Percentiles rank a stretch among this genome's conserved stretches.
phyloP scores from a whole-genome alignment of 2,113 vertebrate species.

The Blennius ocellaris region DNA sequence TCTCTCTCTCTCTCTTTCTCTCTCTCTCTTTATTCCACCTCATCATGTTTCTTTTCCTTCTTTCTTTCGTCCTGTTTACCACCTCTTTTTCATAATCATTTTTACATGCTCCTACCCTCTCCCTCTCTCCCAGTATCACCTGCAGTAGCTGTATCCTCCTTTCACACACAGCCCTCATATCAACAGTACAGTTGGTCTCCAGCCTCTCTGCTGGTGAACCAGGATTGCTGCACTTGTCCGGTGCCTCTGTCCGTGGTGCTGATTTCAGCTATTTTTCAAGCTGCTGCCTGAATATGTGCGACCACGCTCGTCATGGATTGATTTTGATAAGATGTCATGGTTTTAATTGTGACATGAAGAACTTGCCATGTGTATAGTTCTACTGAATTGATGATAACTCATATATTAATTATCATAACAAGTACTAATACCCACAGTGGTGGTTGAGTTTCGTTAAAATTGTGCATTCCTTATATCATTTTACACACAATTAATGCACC shows the following conservation, averaged over 20 bases:
- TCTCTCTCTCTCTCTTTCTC: conserved; percentile 21
- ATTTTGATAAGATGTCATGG: neutral
- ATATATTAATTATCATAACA: neutral
- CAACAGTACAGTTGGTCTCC: neutral
- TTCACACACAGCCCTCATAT: neutral
- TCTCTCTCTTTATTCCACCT: neutral
- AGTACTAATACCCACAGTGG: too few relatives aligned
- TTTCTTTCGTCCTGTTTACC: neutral
- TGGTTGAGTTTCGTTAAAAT: too few relatives aligned
- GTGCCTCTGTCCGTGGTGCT: conserved; percentile 70
- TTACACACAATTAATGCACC: too few relatives aligned
- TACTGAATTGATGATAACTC: neutral
- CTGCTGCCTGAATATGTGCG: neutral
- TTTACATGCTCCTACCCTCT: neutral
- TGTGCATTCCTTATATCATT: too few relatives aligned
- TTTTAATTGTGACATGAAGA: neutral
- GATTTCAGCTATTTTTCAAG: conserved; percentile 28
- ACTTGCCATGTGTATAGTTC: neutral
- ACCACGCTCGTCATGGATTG: neutral
- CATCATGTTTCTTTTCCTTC: neutral
- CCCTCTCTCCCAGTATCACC: too few relatives aligned
- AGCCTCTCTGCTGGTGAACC: conserved; percentile 39
- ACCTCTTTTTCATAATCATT: neutral
- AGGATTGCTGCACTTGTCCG: neutral
- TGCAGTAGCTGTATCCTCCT: too few relatives aligned